phyloP scores from a whole-genome alignment of 2,113 vertebrate genomes.

The Platysteira castanea region DNA sequence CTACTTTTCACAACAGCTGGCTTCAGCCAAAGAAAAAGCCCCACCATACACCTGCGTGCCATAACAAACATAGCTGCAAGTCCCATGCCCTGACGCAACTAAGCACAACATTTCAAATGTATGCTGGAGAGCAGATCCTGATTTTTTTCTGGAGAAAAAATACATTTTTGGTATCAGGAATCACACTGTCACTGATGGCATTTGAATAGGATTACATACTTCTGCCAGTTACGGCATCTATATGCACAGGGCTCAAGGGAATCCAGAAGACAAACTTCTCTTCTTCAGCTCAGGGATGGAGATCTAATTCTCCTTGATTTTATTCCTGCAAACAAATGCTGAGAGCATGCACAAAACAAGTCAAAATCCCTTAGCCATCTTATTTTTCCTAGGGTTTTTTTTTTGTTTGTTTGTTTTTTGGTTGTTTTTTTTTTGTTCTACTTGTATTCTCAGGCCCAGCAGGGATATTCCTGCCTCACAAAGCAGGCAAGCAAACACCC shows the following conservation, averaged over 20 bases:
- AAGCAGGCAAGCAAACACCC: background rate
- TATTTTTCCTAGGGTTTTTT: background rate
- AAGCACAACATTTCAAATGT: background rate
- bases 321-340: background rate
- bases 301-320: background rate
- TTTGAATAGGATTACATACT: background rate
- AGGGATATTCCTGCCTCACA: background rate
- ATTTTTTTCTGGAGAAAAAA: background rate
- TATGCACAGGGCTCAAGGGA: background rate
- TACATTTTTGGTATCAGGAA: background rate
- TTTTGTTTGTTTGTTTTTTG: too few relatives aligned
- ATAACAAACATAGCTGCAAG: background rate
- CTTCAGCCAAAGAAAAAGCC: background rate
- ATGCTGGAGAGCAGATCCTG: background rate
- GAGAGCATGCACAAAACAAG: background rate
- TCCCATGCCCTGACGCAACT: background rate
- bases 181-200: background rate
- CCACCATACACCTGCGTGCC: accelerated
- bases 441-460: background rate
- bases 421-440: background rate
- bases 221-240: background rate
- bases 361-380: background rate
- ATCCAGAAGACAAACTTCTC: background rate
- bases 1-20: background rate
- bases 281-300: background rate